Base-by-base conservation (phyloP, 2,113 vertebrate species). In the Lepus timidus region DNA sequence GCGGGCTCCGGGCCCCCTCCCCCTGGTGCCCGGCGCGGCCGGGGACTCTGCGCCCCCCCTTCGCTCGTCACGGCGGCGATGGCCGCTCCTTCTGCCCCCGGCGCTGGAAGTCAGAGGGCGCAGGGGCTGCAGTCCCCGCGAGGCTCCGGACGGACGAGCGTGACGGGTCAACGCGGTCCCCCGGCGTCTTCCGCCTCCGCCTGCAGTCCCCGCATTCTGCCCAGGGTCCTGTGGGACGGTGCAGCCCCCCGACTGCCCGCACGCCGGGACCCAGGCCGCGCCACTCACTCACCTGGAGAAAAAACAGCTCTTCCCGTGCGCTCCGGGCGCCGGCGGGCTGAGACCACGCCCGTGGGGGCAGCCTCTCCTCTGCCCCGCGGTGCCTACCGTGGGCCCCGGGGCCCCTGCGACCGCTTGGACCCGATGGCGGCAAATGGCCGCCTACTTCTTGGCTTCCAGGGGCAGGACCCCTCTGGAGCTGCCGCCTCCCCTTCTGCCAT, bases 31-130 rank as follows among this genome's bases (percentile, higher is more conserved):
- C 4, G 0, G 49, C 75, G 75, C 22, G 0, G 82, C 62, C 0
- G 55, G 33, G 86, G 74, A 39, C 70, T 71, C 27, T 31, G 93
- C 64, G 68, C 61, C 91, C 96, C 44, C 91, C 2, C 74, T 62
- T 65, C 4, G 33, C 86, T 17, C 2, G 25, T 31, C 65, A 6
- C 3, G 0, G 70, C 5, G 9, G 81, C 23, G 20, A 51, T 62
- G 92, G 90, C 23, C 49, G 71, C 61, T 55, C 8, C 10, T 55
- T 31, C 61, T n/a, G 33, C 20, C 2, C 22, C 52, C 31, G 3
- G 29, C 10, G 14, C 4, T 17, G 78, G 52, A 85, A 49, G 70
- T 65, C 33, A 11, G 58, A 36, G 64, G 71, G 71, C 73, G 58
- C 25, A 33, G 61, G 90, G 13, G 65, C 4, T 0, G 14, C 8